Evolutionary conservation across 64 coral and sea anemone genomes (phyloP), one percentile per base, ranked within the genome.

Genomic region (Anthopleura sola): DNA sequence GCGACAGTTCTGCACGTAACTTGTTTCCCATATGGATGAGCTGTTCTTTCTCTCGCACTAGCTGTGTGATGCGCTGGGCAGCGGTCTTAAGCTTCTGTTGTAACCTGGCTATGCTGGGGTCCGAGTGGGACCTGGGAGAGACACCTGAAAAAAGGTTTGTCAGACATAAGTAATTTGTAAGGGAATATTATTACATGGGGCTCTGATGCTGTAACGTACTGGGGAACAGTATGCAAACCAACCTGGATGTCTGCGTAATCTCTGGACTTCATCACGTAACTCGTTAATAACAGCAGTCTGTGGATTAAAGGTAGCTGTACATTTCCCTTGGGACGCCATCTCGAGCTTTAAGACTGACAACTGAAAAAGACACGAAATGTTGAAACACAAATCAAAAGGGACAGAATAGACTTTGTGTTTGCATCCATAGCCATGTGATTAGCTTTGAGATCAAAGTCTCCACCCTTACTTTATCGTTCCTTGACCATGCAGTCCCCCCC

Each of bases 1-100:
- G 89, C 15, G 89, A 83, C 4, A 98, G 86, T 66, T 98, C 95
- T 88, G 95, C 95, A 74, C 95, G 78, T 3, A 98, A 84, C 46
- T 88, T 90, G 83, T 98, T 98, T 21, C 95, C 92, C 83, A 98
- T 98, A 78, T 98, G 92, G 79, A 98, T 98, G 11, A 98, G 90
- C 51, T 98, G 95, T 85, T 98, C 89, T 77, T 89, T 94, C 74
- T 98, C 95, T 75, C 87, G 89, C 0, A 88, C 79, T 13, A 98
- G 47, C 71, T 86, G 89, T 39, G 68, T 87, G 10, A 98, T 98
- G 51, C 89, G 88, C 68, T 83, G 82, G 5, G 92, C 95, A 64
- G 95, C 95, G 5, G 68, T 89, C 26, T 91, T 84, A 37, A 98
- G 80, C 66, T 98, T 98, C 46, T 64, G 81, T 44, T 86, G 93